Conservation (phyloP, 2,113 vertebrate species). For the Sylvilagus bachmani region DNA sequence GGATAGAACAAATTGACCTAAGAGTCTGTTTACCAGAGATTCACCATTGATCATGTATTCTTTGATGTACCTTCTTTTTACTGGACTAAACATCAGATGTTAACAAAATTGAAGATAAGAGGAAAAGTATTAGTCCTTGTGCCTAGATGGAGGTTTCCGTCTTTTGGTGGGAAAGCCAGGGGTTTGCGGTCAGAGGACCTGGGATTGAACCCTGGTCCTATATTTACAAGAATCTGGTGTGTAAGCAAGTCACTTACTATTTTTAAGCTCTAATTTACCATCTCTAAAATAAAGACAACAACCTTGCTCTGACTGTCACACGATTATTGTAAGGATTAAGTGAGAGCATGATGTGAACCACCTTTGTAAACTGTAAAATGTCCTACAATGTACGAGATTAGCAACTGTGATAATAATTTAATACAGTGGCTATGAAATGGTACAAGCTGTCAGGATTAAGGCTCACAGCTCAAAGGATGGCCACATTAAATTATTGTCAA, state of each 20-base stretch:
- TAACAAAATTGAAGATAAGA: conserved; percentile 55
- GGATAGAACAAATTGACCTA: conserved; percentile 65
- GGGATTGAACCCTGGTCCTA: background rate
- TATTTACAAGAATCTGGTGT: background rate
- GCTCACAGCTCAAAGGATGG: background rate
- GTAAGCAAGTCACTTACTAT: background rate
- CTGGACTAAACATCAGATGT: conserved; percentile 3
- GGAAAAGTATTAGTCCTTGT: background rate
- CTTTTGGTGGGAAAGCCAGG: background rate
- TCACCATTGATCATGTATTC: conserved; percentile 9
- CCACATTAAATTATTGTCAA: conserved; percentile 41
- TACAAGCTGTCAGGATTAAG: background rate
- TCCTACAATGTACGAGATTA: background rate
- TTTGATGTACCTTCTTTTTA: conserved; percentile 10
- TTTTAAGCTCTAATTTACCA: conserved; percentile 7
- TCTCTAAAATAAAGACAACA: conserved; percentile 20
- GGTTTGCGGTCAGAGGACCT: background rate
- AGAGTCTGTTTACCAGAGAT: conserved; percentile 60
- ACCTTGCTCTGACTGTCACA: background rate
- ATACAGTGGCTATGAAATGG: background rate
- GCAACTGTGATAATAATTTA: conserved; percentile 10
- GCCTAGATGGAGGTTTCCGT: background rate
- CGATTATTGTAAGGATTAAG: conserved; percentile 21
- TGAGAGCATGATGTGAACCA: background rate
- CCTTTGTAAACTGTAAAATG: conserved; percentile 19